Base-by-base conservation (phyloP, 1,140 invertebrate species). In the Paralvinella palmiformis region DNA sequence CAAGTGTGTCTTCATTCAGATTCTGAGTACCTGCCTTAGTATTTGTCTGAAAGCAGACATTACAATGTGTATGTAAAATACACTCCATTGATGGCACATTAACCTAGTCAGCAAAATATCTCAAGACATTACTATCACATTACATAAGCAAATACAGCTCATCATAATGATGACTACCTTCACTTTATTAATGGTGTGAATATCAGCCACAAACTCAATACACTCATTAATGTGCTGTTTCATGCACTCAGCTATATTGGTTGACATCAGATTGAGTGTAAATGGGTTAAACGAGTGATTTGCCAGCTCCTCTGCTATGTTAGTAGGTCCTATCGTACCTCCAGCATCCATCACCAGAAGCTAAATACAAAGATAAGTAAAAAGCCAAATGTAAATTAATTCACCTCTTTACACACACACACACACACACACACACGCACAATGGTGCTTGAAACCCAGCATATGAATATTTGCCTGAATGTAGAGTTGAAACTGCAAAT, bases 111-210 rank as follows among this genome's bases (percentile, higher is more conserved):
- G 32, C 7, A 56, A 27, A n/a, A 5, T 22, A 6, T 48, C 17
- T 24, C 20, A 4, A 22, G 20, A 24, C 20, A 6, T 48, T 4
- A 48, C 53, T 22, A 22, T 31, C 31, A 56, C 10, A 56, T 56
- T 56, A n/a, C 20, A 56, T 27, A 7, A 56, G n/a, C 17, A 27
- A 5, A 64, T 31, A 36, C n/a, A 48, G 59, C 58, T 52, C n/a
- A 64, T 52, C 31, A 35, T 50, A 68, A 64, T 48, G 22, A 55
- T 2, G 58, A 60, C 70, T 81, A 94, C 92, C 86, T 98, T 98
- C 31, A 99, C 89, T 85, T 96, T 98, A 61, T 89, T 93, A 48
- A 98, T 85, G 0, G 95, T 93, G 74, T 99, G 94, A 70, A 98
- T 91, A 79, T 99, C 96, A 13, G 91, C 88, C 65, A 99, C 85